Base-by-base conservation (phyloP, 2,797 vertebrate genomes). In the Peromyscus nudipes region DNA sequence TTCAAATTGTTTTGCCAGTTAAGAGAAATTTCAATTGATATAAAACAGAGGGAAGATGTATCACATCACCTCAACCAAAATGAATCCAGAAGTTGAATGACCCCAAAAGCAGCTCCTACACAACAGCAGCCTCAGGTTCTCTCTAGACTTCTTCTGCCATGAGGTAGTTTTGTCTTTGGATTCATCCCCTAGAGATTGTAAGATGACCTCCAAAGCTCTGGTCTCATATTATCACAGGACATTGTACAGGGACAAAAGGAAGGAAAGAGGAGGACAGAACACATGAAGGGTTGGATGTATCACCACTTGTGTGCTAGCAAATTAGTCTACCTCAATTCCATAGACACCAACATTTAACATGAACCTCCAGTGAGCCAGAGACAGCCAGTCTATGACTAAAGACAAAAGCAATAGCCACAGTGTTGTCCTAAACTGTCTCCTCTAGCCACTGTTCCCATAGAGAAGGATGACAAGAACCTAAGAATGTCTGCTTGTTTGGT, bases 1-100 rank as follows among this genome's bases (percentile, higher is more conserved):
- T 94, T 92, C 64, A 69, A 49, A 69, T 60, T 10, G 34, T 94
- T 73, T 67, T 87, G 25, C 34, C 31, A n/a, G 7, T 23, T 75
- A 77, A 91, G 29, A 92, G 31, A 67, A 91, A 94, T 49, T 12
- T 85, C 37, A 73, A 79, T 40, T 81, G 49, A 76, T 69, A 93
- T 93, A 37, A 34, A 91, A 92, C 84, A 40, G 43, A 85, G 4
- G 57, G 2, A 19, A 96, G 73, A 65, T 75, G 2, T 10, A 29
- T 40, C 16, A 43, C 9, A 37, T 49, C 13, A 81, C 49, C 16
- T 75, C 77, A 79, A 83, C 11, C 86, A 69, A 90, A 93, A 91
- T 91, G 8, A 93, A 87, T 87, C 2, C 65, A 40, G 2, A 91
- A 71, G 49, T 55, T 29, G 43, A 95, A 88, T 65, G 57, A 62